Percentiles rank a stretch among this genome's conserved stretches.
phyloP scores from a whole-genome alignment of 2,113 vertebrate genomes.

The Callorhinus ursinus region DNA sequence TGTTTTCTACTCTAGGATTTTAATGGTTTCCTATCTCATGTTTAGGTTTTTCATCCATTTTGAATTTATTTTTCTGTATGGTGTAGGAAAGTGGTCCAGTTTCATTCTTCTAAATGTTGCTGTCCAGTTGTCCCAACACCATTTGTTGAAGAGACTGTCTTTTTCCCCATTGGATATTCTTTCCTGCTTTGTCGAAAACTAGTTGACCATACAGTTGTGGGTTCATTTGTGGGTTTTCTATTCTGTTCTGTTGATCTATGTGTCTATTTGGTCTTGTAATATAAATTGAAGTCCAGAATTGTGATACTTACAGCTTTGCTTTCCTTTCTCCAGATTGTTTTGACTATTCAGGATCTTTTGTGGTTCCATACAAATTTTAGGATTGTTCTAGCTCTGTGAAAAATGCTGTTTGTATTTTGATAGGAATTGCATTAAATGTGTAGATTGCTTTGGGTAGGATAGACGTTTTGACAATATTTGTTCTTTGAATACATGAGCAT shows the following conservation, averaged over 20 bases:
- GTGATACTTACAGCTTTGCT: not conserved
- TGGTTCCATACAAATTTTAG: not conserved
- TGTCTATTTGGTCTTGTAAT: not conserved
- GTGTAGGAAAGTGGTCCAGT: not conserved
- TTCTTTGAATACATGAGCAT: not conserved
- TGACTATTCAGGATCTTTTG: not conserved
- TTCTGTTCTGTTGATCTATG: not conserved
- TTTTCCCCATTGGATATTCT: not conserved
- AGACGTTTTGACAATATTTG: not conserved
- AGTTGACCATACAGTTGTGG: not conserved
- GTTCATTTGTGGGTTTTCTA: not conserved
- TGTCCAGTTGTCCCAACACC: not conserved
- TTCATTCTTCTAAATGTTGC: not conserved
- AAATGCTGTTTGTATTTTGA: not conserved
- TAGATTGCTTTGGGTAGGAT: not conserved
- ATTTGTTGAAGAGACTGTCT: not conserved
- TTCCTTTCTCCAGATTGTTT: not conserved
- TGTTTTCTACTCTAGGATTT: not conserved
- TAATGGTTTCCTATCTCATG: not conserved
- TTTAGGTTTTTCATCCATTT: not conserved
- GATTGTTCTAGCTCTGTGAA: not conserved
- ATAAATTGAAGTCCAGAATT: not conserved
- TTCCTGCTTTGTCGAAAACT: not conserved
- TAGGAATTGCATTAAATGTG: no score
- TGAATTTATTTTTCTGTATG: not conserved